Conservation (phyloP, 2,888 invertebrate genomes). For the Pachliopta kotzebuea region DNA sequence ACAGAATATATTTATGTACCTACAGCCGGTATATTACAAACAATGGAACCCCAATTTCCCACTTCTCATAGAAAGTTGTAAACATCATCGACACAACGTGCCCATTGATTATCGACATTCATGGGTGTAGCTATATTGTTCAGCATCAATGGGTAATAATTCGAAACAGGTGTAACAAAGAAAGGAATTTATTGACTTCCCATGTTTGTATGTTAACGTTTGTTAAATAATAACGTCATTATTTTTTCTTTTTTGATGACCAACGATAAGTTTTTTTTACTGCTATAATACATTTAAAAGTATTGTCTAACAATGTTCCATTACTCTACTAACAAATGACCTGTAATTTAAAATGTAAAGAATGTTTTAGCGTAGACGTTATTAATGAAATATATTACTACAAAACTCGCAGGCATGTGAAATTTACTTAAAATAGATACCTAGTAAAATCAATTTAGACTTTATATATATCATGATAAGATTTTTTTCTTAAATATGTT, state of each 20-base stretch:
- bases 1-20: not conserved
- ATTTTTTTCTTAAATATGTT: not conserved
- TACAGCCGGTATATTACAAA: conserved; percentile 30
- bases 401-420: not conserved
- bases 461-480: too few relatives aligned
- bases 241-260: not conserved
- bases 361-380: not conserved
- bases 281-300: not conserved
- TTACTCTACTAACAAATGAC: not conserved
- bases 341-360: not conserved
- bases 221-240: conserved; percentile 2
- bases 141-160: conserved; percentile 22
- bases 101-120: conserved; percentile 40
- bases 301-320: not conserved
- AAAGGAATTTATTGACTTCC: conserved; percentile 12
- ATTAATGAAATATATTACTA: not conserved
- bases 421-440: not conserved
- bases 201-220: not conserved
- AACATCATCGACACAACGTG: conserved; percentile 44
- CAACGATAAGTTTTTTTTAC: not conserved
- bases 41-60: conserved; percentile 46
- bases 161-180: conserved; percentile 21
- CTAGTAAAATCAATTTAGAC: not conserved
- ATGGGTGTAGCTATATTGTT: conserved; percentile 33
- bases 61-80: conserved; percentile 70